Percentiles rank a stretch among this genome's conserved stretches.
These are phyloP conservation scores for Metopolophium dirhodum DNA, from an alignment of 1,140 invertebrate genomes.

Conservation along the genomic window DNA sequence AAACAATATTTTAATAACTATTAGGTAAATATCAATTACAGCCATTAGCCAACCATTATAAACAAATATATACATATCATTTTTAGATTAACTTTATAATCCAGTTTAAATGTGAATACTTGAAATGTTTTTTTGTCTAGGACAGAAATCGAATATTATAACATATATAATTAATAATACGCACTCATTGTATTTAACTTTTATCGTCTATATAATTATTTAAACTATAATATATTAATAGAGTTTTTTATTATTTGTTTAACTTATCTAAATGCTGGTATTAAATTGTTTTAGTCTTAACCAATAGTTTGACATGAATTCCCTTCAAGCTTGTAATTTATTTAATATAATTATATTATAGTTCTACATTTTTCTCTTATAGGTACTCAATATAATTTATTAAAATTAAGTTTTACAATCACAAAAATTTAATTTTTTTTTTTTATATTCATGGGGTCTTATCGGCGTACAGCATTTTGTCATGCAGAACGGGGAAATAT, in stretches of 20 bases:
- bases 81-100: background rate
- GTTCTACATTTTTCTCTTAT: background rate
- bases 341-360: too few relatives aligned
- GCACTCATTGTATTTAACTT: background rate
- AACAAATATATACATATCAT: background rate
- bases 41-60: background rate
- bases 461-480: background rate
- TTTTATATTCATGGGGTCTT: too few relatives aligned
- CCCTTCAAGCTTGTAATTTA: background rate
- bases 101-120: background rate
- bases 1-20: too few relatives aligned
- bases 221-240: too few relatives aligned
- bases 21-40: background rate
- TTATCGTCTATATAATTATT: too few relatives aligned
- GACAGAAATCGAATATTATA: too few relatives aligned
- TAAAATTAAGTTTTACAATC: background rate
- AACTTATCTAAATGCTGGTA: background rate
- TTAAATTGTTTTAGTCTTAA: background rate
- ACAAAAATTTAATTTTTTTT: too few relatives aligned
- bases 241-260: background rate
- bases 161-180: background rate
- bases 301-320: background rate
- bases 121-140: background rate
- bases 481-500: background rate
- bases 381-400: background rate